These are phyloP conservation scores for Pionites leucogaster DNA, from an alignment of 2,113 vertebrate genomes.

Conservation along the genomic window DNA sequence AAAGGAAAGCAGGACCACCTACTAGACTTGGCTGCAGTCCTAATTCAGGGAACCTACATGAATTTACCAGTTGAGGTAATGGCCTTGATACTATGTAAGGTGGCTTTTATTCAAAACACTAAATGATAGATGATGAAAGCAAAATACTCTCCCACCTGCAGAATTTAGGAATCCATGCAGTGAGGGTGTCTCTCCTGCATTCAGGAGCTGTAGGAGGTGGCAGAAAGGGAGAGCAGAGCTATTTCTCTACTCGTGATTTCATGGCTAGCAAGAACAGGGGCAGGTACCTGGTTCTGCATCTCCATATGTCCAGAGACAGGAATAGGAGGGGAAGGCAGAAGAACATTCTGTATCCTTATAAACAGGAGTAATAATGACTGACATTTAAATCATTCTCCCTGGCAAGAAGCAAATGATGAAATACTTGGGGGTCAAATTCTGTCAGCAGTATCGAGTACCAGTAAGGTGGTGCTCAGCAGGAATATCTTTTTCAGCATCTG, in stretches of 20 bases:
- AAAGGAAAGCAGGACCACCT: not conserved
- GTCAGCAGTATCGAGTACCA: not conserved
- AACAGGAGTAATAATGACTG: not conserved
- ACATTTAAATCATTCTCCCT: not conserved
- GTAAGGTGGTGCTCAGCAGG: not conserved
- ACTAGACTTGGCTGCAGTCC: not conserved
- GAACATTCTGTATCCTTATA: not conserved
- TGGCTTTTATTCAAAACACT: not conserved
- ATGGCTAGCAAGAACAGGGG: not conserved
- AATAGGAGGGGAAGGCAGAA: not conserved
- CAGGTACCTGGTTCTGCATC: not conserved
- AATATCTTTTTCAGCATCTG: not conserved
- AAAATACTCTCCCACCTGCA: not conserved
- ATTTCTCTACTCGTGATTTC: rapidly evolving
- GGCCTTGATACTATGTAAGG: not conserved
- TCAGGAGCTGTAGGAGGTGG: not conserved
- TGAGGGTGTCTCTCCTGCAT: not conserved
- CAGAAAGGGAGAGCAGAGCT: not conserved
- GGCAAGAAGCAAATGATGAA: rapidly evolving
- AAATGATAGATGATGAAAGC: not conserved
- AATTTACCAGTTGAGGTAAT: not conserved
- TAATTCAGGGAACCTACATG: rapidly evolving
- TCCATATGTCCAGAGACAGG: not conserved
- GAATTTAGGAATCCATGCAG: rapidly evolving
- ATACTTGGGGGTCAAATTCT: not conserved